These are phyloP conservation scores for Todus mexicanus DNA, from an alignment of 2,797 vertebrate species.

Conservation along the genomic window DNA sequence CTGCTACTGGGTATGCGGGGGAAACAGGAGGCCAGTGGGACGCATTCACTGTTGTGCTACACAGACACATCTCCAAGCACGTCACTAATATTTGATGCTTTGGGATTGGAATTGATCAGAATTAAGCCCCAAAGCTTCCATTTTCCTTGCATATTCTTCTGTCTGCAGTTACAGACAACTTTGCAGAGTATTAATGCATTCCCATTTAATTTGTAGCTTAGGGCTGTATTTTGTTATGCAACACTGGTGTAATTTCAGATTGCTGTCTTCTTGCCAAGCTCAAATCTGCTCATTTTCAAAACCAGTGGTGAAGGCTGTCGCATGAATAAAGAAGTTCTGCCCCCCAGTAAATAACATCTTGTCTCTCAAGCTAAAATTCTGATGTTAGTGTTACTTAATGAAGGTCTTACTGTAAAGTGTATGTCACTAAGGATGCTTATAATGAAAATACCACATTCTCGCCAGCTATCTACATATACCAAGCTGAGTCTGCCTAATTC, in stretches of 20 bases:
- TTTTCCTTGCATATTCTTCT: background rate
- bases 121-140: background rate
- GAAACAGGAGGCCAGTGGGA: background rate
- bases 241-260: background rate
- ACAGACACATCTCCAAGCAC: background rate
- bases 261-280: background rate
- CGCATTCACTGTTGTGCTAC: background rate
- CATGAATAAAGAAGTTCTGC: background rate
- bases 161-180: background rate
- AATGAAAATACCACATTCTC: background rate
- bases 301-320: background rate
- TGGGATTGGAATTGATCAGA: background rate
- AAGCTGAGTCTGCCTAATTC: background rate
- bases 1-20: background rate
- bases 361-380: background rate
- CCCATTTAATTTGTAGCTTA: background rate
- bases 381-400: background rate
- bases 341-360: background rate
- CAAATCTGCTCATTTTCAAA: background rate
- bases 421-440: background rate
- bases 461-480: background rate
- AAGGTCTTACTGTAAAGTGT: background rate
- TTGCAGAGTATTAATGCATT: background rate
- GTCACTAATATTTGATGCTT: background rate
- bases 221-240: background rate